Percentiles rank a stretch among this genome's conserved stretches.
phyloP scores from a whole-genome alignment of 2,797 vertebrate species.

The Pipistrellus pygmaeus region DNA sequence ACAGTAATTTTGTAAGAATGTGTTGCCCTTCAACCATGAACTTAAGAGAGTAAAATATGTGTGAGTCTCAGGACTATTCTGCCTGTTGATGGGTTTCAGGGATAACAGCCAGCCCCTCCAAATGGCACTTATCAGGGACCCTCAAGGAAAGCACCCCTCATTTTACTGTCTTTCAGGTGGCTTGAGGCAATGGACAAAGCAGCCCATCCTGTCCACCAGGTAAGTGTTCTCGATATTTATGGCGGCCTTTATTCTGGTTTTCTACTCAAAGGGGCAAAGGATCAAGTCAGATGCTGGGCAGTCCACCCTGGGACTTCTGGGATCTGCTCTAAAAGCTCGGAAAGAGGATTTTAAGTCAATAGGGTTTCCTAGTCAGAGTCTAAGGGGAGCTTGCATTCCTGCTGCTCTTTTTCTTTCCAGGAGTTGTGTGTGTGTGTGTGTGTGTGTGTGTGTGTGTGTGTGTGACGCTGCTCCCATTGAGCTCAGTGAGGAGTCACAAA shows the following conservation, averaged over 20 bases:
- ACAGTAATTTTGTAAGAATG: background rate
- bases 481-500: background rate
- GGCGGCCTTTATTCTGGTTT: background rate
- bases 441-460: background rate
- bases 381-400: background rate
- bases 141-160: background rate
- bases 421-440: background rate
- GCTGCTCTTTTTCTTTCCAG: background rate
- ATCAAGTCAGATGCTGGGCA: background rate
- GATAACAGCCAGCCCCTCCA: background rate
- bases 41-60: background rate
- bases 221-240: slow-evolving; percentile 78
- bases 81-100: background rate
- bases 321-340: background rate
- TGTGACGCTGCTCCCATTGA: background rate
- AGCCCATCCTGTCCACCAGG: slow-evolving; percentile 92
- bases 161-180: slow-evolving; percentile 89
- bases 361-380: background rate
- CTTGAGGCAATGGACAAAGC: slow-evolving; percentile 94
- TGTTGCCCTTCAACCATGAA: background rate
- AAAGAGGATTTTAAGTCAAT: background rate
- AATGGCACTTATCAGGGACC: background rate
- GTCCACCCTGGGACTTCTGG: background rate
- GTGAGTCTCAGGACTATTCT: background rate
- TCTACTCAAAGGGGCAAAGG: background rate